Evolutionary conservation across 2,888 invertebrate species (phyloP).

Genomic region (Rhagonycha lutea): DNA sequence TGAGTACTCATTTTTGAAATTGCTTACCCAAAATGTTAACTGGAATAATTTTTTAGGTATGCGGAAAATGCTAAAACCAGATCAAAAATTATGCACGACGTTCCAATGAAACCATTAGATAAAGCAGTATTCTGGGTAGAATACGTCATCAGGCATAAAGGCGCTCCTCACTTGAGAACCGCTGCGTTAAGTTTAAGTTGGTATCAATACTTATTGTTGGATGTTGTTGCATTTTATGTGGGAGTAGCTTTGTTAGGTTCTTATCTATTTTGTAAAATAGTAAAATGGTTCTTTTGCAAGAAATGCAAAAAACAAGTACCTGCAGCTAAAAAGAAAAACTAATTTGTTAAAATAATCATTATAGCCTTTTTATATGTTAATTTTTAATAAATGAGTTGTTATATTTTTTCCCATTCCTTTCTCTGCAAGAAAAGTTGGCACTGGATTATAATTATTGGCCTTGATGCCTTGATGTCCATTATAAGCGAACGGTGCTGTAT

Average conservation of each 20-base stretch:
- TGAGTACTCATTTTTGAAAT: no score
- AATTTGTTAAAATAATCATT: no score
- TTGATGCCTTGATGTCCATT: no score
- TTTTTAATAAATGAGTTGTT: no score
- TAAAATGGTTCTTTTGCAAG: neutral
- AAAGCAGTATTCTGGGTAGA: constrained; percentile 41
- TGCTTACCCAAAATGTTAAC: no score
- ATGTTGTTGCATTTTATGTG: constrained; percentile 13
- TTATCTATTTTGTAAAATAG: neutral
- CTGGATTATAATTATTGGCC: no score
- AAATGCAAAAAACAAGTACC: neutral
- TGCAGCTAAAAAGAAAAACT: neutral
- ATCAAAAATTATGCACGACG: constrained; percentile 37
- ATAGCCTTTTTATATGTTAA: no score
- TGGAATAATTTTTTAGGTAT: neutral
- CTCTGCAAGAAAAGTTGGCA: no score
- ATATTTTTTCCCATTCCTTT: no score
- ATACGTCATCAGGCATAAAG: constrained; percentile 39
- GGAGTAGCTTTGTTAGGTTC: neutral
- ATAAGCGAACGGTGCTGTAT: no score
- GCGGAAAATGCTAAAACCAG: constrained; percentile 33
- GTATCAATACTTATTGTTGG: constrained; percentile 36
- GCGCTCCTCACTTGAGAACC: constrained; percentile 38
- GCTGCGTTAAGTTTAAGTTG: constrained; percentile 32
- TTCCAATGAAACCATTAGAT: constrained; percentile 37